Evolutionary conservation across 1,140 invertebrate genomes (phyloP), one percentile per base, ranked within the genome.

Genomic region (Plutomurus gul): DNA sequence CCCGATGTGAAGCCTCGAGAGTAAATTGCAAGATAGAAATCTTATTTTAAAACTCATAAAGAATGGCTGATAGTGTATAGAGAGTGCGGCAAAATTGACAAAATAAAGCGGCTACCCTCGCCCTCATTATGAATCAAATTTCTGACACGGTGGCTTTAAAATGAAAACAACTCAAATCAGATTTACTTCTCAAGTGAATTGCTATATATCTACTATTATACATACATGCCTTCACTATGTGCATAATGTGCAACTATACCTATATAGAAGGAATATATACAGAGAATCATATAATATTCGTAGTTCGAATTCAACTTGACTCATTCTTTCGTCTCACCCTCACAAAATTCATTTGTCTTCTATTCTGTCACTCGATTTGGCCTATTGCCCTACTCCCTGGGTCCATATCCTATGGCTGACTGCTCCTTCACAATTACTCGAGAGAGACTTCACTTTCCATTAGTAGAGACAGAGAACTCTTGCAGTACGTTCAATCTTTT

Each of bases 321-420:
- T 51, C 20, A 22, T 11, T 22, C 6, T 22, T 22, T 4, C 47
- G 18, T 65, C 18, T 27, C 56, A 65, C 56, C 56, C 56, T 65
- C 56, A 65, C 27, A 65, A 65, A n/a, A 30, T 65, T 33, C 56
- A 65, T 65, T 65, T 65, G 56, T 65, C 56, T 65, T 65, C 27
- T 65, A 33, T 65, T 65, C 56, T 65, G 56, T 65, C 30, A 65
- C 25, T 36, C 5, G 30, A 33, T 65, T 65, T 65, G 56, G 56
- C 56, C 56, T 65, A 65, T 65, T 65, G 56, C 56, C 56, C 56
- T 65, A 65, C 56, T 47, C n/a, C 47, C 25, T 22, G 13, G 25
- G 25, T 51, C 47, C 18, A 22, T 22, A 22, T 51, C 18, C 25
- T 51, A 22, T 51, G 20, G 20, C 11, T 51, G 10, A 22, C 18